These are phyloP conservation scores for Orthosia gracilis DNA, from an alignment of 2,888 invertebrate genomes.

Conservation along the genomic window DNA sequence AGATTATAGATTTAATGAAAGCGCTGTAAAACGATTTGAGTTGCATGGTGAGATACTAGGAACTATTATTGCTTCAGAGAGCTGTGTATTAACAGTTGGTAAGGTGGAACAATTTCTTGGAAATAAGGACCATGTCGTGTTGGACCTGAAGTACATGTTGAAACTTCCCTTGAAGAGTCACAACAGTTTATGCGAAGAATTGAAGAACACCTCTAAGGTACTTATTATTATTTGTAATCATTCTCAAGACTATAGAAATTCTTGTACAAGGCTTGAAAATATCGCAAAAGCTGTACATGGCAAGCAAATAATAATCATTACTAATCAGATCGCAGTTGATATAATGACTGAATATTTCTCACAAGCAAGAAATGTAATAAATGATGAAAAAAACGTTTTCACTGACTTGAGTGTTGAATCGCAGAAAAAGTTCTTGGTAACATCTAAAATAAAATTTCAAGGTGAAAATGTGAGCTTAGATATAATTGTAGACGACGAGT, in stretches of 20 bases:
- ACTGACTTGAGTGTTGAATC: conserved; percentile 40
- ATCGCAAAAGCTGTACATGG: conserved; percentile 24
- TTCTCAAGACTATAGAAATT: not conserved
- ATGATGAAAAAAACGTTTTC: conserved; percentile 23
- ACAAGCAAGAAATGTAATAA: not conserved
- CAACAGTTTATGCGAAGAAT: conserved; percentile 27
- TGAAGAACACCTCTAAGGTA: not conserved
- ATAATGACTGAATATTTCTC: conserved; percentile 29
- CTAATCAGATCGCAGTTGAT: not conserved
- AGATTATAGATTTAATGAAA: too few relatives aligned
- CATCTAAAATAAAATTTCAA: conserved; percentile 43
- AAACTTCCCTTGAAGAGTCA: conserved; percentile 28
- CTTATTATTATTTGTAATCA: conserved; percentile 24
- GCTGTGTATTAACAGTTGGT: conserved; percentile 19
- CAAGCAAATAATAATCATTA: conserved; percentile 23
- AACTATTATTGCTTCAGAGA: conserved; percentile 8
- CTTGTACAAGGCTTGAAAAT: conserved; percentile 18
- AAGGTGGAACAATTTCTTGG: conserved; percentile 27
- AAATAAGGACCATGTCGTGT: conserved; percentile 8
- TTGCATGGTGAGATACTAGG: conserved; percentile 32
- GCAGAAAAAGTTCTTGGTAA: conserved; percentile 23
- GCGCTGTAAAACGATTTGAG: too few relatives aligned
- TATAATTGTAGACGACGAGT: conserved; percentile 26
- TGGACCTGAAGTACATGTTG: conserved; percentile 34
- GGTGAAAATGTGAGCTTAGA: conserved; percentile 33